These are phyloP conservation scores for Diphyllodes magnificus DNA, from an alignment of 2,113 vertebrate species.

Conservation along the genomic window DNA sequence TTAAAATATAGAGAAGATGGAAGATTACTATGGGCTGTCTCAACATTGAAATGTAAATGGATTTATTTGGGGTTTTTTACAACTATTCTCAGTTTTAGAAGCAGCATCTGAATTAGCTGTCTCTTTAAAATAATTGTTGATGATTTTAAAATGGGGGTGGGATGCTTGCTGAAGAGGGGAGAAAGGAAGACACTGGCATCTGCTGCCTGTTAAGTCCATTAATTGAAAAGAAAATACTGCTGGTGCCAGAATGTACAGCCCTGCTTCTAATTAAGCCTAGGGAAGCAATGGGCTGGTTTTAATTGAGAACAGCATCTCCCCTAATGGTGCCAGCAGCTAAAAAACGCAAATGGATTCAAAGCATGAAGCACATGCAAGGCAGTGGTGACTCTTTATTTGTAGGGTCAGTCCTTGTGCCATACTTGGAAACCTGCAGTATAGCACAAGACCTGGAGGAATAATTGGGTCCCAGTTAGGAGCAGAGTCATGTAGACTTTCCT, in stretches of 20 bases:
- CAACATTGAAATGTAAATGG: background rate
- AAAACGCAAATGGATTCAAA: constrained; percentile 18
- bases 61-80: background rate
- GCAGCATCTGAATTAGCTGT: background rate
- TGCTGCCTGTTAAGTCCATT: constrained; percentile 55
- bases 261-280: constrained; percentile 58
- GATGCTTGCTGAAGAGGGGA: background rate
- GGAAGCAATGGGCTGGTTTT: constrained; percentile 55
- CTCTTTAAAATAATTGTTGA: background rate
- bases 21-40: background rate
- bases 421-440: background rate
- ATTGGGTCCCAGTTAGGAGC: background rate
- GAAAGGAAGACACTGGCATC: constrained; percentile 34
- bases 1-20: background rate
- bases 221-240: constrained; percentile 60
- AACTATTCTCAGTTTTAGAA: background rate
- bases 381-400: background rate
- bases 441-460: background rate
- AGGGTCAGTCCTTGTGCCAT: background rate
- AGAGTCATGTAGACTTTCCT: background rate
- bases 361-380: constrained; percentile 4
- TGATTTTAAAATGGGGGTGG: background rate
- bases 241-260: constrained; percentile 51
- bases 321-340: constrained; percentile 43
- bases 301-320: constrained; percentile 57